Base-by-base conservation (phyloP, 2,888 invertebrate genomes). In the Melolontha melolontha region DNA sequence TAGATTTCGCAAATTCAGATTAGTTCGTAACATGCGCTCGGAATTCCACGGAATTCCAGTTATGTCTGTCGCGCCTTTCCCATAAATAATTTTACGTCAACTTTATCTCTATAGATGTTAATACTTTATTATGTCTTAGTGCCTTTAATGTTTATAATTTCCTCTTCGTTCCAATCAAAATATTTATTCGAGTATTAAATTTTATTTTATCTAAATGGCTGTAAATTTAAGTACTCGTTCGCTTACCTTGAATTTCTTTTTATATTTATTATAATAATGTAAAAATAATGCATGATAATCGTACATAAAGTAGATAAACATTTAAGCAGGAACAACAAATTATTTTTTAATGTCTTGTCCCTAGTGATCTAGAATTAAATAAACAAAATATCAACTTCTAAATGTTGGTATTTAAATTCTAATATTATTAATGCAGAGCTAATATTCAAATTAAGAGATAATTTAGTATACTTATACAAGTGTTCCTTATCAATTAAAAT, bases 71-170 rank as follows among this genome's bases (percentile, higher is more conserved):
- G 51, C 51, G 51, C 51, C 51, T 52, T 10, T 52, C 34, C n/a
- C 27, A 52, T 52, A 52, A 52, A 52, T 52, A 52, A 34, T 52
- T 50, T 52, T 34, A 52, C 34, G 34, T 52, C 51, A 52, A 52
- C 12, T 12, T 52, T 29, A 27, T 34, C 51, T 52, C 12, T 22
- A 11, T 22, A 50, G 50, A 50, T 50, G 50, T n/a, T 50, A 22
- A 50, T 50, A 52, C 34, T 29, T 27, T 27, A 52, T 52, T 29
- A 52, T 27, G 14, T 34, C 12, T 52, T 52, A 22, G 51, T 29
- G 51, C 51, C 51, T 52, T 52, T 29, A 52, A 52, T 14, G 34
- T 29, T n/a, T 29, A n/a, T 52, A 52, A 52, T 52, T 52, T 52
- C 51, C 29, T 52, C 34, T 29, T 14, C 8, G 51, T 1, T 52